Conservation (phyloP, 1,140 invertebrate species). For the Drosophila jambulina region DNA sequence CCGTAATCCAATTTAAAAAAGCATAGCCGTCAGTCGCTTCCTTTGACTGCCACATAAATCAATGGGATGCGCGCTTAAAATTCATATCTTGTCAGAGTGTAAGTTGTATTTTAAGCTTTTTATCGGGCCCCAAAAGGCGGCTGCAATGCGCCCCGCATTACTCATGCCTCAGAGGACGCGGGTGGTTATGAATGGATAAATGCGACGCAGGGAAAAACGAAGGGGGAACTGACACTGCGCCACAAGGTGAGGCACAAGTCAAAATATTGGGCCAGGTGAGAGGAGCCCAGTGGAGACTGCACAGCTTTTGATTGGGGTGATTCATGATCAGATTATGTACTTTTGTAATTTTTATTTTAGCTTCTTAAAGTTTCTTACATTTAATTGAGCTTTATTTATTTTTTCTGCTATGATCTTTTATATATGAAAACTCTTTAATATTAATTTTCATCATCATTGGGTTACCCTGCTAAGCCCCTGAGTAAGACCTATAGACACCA, state of each 20-base stretch:
- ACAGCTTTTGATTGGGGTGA: constrained; percentile 32
- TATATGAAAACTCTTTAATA: not conserved
- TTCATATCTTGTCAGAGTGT: constrained; percentile 81
- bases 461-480: constrained; percentile 29
- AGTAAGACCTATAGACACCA: constrained; percentile 17
- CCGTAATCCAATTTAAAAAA: constrained; percentile 82
- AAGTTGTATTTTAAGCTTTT: constrained; percentile 83
- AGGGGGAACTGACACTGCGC: constrained; percentile 6
- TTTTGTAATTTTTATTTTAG: not conserved
- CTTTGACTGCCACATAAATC: constrained; percentile 66
- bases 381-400: not conserved
- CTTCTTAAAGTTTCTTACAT: not conserved
- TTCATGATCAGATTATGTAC: constrained; percentile 6
- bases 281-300: not conserved
- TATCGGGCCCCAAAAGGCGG: constrained; percentile 70
- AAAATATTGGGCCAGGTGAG: constrained; percentile 36
- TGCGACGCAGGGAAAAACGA: not conserved
- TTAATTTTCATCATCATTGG: constrained; percentile 26
- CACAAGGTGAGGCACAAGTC: constrained; percentile 39
- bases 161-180: constrained; percentile 56
- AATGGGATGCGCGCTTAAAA: constrained; percentile 71
- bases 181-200: constrained; percentile 54
- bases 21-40: constrained; percentile 48
- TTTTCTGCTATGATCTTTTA: not conserved
- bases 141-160: constrained; percentile 73